Conservation (phyloP, 92 coral and sea anemone species). For the Bergia sp. region DNA sequence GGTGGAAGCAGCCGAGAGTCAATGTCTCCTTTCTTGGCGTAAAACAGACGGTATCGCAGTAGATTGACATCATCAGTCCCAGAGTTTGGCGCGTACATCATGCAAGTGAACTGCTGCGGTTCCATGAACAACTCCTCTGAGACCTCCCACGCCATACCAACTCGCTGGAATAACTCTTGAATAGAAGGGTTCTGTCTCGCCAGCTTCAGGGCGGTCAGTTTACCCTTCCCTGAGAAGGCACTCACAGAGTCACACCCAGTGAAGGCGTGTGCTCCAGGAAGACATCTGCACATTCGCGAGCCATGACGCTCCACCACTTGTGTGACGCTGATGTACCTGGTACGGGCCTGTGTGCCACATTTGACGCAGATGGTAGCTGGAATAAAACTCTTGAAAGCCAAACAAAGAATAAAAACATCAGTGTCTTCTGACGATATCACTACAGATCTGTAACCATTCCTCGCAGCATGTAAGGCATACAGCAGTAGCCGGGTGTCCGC, state of each 20-base stretch:
- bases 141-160: constrained; percentile 36
- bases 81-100: constrained; percentile 11
- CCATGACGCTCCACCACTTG: no score
- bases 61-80: constrained; percentile 28
- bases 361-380: constrained; percentile 39
- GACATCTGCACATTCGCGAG: constrained; percentile 42
- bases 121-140: constrained; percentile 12
- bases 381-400: constrained; percentile 24
- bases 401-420: constrained; percentile 5
- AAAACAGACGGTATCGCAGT: no score
- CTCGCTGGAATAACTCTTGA: constrained; percentile 11
- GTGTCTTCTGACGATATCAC: constrained; percentile 19
- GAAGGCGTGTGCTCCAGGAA: constrained; percentile 49
- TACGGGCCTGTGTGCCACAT: constrained; percentile 46
- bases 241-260: constrained; percentile 47
- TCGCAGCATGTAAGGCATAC: background rate
- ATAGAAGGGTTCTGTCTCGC: background rate
- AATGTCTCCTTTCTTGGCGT: constrained; percentile 34
- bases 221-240: constrained; percentile 48
- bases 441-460: background rate
- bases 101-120: constrained; percentile 2
- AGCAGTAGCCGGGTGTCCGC: constrained; percentile 12
- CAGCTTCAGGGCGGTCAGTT: constrained; percentile 41
- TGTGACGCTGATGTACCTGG: constrained; percentile 12
- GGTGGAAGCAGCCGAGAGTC: constrained; percentile 45